Evolutionary conservation across 2,797 vertebrate genomes (phyloP), one percentile per base, ranked within the genome.

Genomic region (Gadopsis marmoratus): DNA sequence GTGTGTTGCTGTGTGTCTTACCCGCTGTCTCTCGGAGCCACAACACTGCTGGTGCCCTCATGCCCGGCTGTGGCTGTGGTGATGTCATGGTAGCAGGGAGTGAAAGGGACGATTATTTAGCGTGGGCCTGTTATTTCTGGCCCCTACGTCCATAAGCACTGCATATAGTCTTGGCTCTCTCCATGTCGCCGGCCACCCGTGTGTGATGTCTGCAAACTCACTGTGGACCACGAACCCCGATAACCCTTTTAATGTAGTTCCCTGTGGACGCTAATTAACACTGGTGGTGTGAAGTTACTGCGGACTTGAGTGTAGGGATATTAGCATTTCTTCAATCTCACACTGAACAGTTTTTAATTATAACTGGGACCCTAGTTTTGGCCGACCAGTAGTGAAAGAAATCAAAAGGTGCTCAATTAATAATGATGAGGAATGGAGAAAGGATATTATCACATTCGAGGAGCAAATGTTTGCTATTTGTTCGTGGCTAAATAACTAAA

Each of bases 81-180:
- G 79, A 91, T 89, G 83, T 90, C 86, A 86, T 81, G 33, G 47
- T 68, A 69, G 78, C 69, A 58, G 54, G 58, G 73, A 86, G 71
- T 84, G 83, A 88, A 87, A 86, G 84, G 86, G 81, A 74, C 23
- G 84, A 91, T 83, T 88, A 88, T 91, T 88, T 64, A 74, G 74
- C 62, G 53, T 43, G 77, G 82, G 43, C 77, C 78, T 83, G 82
- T 89, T 89, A 79, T 90, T 88, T 86, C 81, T 90, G 86, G 80
- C 81, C 77, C 70, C 12, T 39, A 63, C 50, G 53, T 89, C 80
- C 74, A 74, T 84, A 78, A 64, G 65, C 68, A 33, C 71, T 86
- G 81, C 58, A 74, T 56, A 76, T 62, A 69, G 77, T 61, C 78
- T 76, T 70, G 61, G 71, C 48, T 21, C 66, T 83, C 66, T 72